phyloP scores from a whole-genome alignment of 2,888 invertebrate species.

The Plusia festucae region DNA sequence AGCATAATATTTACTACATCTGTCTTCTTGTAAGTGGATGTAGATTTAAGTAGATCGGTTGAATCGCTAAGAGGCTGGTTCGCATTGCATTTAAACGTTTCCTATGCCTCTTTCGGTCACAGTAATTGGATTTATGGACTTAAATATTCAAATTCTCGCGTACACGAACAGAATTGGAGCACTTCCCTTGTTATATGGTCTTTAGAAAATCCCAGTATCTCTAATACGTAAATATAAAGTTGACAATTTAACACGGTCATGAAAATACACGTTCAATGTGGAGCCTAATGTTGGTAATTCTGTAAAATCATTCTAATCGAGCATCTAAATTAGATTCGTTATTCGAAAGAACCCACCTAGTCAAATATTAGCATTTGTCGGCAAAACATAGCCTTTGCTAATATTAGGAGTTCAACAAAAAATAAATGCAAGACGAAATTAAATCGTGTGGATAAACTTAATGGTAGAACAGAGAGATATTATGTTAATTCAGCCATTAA shows the following conservation, averaged over 20 bases:
- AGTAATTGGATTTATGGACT: slow-evolving; percentile 76
- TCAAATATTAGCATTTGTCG: slow-evolving; percentile 46
- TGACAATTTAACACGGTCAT: slow-evolving; percentile 15
- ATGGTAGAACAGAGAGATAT: slow-evolving; percentile 68
- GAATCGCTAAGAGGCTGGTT: slow-evolving; percentile 55
- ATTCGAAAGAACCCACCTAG: slow-evolving; percentile 34
- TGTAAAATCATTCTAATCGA: slow-evolving; percentile 32
- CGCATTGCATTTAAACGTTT: slow-evolving; percentile 57
- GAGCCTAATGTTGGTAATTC: slow-evolving; percentile 5
- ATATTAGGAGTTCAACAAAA: slow-evolving; percentile 53
- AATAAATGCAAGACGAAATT: slow-evolving; percentile 58
- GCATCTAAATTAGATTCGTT: slow-evolving; percentile 38
- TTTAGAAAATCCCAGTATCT: slow-evolving; percentile 48
- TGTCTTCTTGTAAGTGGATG: slow-evolving; percentile 57
- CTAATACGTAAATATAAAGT: slow-evolving; percentile 35
- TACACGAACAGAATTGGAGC: slow-evolving; percentile 61
- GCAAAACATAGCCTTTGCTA: slow-evolving; percentile 43
- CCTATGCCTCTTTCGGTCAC: slow-evolving; percentile 62
- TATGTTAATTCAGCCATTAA: slow-evolving; percentile 79
- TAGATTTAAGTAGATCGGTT: slow-evolving; percentile 58
- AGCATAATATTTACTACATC: slow-evolving; percentile 63
- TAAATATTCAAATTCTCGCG: slow-evolving; percentile 63
- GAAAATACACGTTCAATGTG: neutral
- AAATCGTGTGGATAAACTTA: slow-evolving; percentile 66
- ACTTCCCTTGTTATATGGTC: slow-evolving; percentile 59